A percentile compares a stretch with the other conserved stretches of the same genome.
Evolutionary conservation across 2,888 invertebrate species (phyloP).

Genomic region (Aelia acuminata): DNA sequence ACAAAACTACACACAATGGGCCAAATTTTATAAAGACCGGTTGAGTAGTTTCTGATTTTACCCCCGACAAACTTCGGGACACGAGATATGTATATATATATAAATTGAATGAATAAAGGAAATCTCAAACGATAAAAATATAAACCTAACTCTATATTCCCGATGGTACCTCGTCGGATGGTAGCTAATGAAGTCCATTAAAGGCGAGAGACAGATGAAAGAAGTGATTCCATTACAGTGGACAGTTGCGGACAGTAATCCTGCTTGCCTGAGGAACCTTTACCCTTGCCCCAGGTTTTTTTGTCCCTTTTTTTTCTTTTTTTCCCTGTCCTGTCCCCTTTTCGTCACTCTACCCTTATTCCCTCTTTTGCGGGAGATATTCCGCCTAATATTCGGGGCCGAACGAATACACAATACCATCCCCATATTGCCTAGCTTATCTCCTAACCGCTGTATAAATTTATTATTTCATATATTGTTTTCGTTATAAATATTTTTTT

Average conservation of each 20-base stretch:
- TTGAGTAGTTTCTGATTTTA: too few relatives aligned
- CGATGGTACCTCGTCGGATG: too few relatives aligned
- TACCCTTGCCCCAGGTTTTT: neutral
- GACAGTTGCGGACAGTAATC: neutral
- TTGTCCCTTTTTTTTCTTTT: slow-evolving; percentile 10
- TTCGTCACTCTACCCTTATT: slow-evolving; percentile 4
- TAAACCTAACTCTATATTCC: too few relatives aligned
- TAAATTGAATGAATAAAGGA: too few relatives aligned
- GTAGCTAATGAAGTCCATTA: neutral
- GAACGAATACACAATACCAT: neutral
- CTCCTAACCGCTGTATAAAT: neutral
- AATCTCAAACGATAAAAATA: too few relatives aligned
- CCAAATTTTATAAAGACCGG: too few relatives aligned
- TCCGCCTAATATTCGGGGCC: neutral
- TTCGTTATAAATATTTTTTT: neutral
- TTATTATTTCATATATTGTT: neutral
- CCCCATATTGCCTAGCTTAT: neutral
- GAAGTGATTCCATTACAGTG: neutral
- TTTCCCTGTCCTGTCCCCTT: neutral
- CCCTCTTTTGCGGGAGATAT: neutral
- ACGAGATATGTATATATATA: too few relatives aligned
- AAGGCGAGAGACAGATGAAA: neutral
- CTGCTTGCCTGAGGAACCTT: neutral
- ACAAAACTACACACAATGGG: too few relatives aligned
- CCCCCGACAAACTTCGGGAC: too few relatives aligned